Base-by-base conservation (phyloP, 2,888 invertebrate genomes). In the Odontothrips loti region DNA sequence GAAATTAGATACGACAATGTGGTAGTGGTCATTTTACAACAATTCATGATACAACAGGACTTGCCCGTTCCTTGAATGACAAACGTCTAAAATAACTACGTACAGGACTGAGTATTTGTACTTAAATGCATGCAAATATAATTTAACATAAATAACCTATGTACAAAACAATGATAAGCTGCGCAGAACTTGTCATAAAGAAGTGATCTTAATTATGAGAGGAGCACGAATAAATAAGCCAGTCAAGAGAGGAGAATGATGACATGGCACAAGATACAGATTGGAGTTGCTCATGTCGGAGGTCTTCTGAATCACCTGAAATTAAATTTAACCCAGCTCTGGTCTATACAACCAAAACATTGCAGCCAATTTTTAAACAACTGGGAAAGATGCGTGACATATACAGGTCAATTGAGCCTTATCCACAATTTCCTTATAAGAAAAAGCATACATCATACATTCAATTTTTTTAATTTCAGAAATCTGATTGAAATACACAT, bases 61-160 rank as follows among this genome's bases (percentile, higher is more conserved):
- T 43, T 43, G 3, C 34, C 34, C 34, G 6, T n/a, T 4, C 34
- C 34, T 4, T 43, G 34, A 43, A 43, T 6, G 34, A 43, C 34
- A 43, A 43, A 43, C 34, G 3, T 43, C 34, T 43, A 43, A 43
- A 43, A 43, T 43, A 43, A 75, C 68, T 27, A 75, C 27, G 23
- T 27, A 75, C 23, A 75, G 68, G 23, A 75, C 68, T 27, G 68
- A 75, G 68, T 75, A 75, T 75, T 23, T 75, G 68, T 75, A 75
- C 68, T 75, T 27, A 75, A 75, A 75, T 75, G 68, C 68, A 75
- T 75, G 68, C 68, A 75, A 23, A 23, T 27, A 75, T 75, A 75
- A 75, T 75, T 75, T 75, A 75, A n/a, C 12, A 75, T 75, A 75
- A 75, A 75, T 75, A 27, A 75, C 23, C 12, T 75, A 75, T 75